A percentile compares a stretch with the other conserved stretches of the same genome.
phyloP scores from a whole-genome alignment of 2,113 vertebrate genomes.

The Ammodytes dubius region DNA sequence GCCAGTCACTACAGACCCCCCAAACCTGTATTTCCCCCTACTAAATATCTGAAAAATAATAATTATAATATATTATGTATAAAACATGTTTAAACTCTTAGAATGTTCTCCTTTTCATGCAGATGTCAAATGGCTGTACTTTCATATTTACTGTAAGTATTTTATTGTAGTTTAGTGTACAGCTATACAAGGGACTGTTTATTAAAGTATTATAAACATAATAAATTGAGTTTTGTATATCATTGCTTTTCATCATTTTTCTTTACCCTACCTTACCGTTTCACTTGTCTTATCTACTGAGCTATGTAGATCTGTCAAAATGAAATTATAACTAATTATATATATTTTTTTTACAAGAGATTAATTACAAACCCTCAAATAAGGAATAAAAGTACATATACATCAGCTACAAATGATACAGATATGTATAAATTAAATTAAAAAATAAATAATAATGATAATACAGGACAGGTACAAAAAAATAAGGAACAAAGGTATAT shows the following conservation, averaged over 20 bases:
- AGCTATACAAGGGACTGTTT: conserved; percentile 74
- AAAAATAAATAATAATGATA: too few species aligned
- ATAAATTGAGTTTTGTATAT: conserved; percentile 79
- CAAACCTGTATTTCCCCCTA: conserved; percentile 30
- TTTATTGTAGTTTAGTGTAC: conserved; percentile 84
- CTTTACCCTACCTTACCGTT: background rate
- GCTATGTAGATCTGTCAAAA: background rate
- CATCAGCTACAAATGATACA: too few species aligned
- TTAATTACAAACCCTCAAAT: too few species aligned
- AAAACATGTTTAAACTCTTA: conserved; percentile 41
- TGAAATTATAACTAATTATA: too few species aligned
- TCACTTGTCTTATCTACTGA: background rate
- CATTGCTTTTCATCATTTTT: background rate
- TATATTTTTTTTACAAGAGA: too few species aligned
- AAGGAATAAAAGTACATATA: too few species aligned
- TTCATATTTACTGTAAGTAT: conserved; percentile 79
- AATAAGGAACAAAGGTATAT: too few species aligned
- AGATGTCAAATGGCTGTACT: conserved; percentile 70
- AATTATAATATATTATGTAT: background rate
- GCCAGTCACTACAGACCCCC: conserved; percentile 41
- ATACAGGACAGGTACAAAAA: too few species aligned
- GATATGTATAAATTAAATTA: too few species aligned
- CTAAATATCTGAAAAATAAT: conserved; percentile 41
- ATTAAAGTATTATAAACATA: conserved; percentile 68
- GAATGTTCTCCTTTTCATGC: conserved; percentile 66